Conservation (phyloP, 2,888 invertebrate species). For the Drosophila hamatofila region DNA sequence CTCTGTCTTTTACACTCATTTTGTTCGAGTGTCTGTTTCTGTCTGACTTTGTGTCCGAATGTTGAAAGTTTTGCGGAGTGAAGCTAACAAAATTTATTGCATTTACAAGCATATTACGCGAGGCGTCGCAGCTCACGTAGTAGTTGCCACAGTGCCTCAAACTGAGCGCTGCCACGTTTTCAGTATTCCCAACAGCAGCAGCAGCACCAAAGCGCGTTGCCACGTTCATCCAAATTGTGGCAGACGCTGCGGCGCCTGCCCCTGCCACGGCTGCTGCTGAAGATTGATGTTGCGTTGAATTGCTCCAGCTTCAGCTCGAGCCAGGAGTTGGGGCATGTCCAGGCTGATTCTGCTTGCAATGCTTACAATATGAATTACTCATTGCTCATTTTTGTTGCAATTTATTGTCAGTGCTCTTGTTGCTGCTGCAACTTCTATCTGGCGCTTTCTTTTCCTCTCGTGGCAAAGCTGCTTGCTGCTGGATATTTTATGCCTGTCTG, state of each 20-base stretch:
- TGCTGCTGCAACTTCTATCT: conserved; percentile 30
- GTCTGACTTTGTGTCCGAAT: conserved; percentile 44
- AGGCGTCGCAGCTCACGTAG: conserved; percentile 42
- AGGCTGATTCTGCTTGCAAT: conserved; percentile 53
- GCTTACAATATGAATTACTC: conserved; percentile 79
- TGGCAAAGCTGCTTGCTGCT: conserved; percentile 38
- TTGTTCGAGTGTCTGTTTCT: conserved; percentile 13
- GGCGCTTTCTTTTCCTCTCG: conserved; percentile 41
- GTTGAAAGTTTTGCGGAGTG: conserved; percentile 45
- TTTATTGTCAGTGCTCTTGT: conserved; percentile 66
- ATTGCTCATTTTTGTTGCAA: conserved; percentile 80
- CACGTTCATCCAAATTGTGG: conserved; percentile 76
- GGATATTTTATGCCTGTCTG: conserved; percentile 37
- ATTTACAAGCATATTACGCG: conserved; percentile 77
- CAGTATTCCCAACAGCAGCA: conserved; percentile 60
- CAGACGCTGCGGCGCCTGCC: conserved; percentile 67
- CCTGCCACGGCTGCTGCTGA: conserved; percentile 22
- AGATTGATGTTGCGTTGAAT: conserved; percentile 80
- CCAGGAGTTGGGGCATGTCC: conserved; percentile 12
- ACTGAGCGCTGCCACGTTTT: conserved; percentile 22
- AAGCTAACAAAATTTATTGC: conserved; percentile 73
- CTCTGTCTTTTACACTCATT: not conserved
- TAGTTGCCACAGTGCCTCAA: conserved; percentile 31
- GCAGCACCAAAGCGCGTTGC: conserved; percentile 68
- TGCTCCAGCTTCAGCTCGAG: conserved; percentile 45